These are phyloP conservation scores for Ladona fulva DNA, from an alignment of 1,140 invertebrate genomes.

Conservation along the genomic window DNA sequence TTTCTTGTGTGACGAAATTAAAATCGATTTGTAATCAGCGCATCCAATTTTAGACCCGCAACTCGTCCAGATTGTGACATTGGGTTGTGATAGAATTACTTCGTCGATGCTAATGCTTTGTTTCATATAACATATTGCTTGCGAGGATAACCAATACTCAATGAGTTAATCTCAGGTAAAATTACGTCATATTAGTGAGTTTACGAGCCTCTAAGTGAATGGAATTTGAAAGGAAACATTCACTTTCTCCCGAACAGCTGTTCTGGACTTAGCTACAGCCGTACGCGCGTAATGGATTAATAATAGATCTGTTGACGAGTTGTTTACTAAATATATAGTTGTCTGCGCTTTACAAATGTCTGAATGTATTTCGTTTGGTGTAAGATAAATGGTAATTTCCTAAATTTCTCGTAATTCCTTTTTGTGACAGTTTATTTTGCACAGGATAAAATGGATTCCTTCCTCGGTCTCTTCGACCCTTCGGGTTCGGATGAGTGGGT, in stretches of 20 bases:
- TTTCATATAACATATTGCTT: no score
- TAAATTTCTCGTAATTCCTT: not conserved
- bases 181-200: no score
- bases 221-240: no score
- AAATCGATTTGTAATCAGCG: not conserved
- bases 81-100: not conserved
- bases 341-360: not conserved
- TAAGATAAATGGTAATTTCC: not conserved
- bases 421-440: not conserved
- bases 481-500: slow-evolving; percentile 25
- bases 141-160: no score
- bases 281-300: not conserved
- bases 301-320: not conserved
- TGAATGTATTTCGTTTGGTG: not conserved
- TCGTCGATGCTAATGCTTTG: not conserved
- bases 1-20: not conserved
- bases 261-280: no score
- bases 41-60: not conserved
- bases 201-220: no score
- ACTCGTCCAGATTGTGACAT: not conserved
- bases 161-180: no score
- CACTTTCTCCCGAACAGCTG: no score
- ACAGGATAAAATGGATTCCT: slow-evolving; percentile 53
- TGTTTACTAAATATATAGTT: not conserved
- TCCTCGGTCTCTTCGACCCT: slow-evolving; percentile 69